These are phyloP conservation scores for Atta texana DNA, from an alignment of 1,140 invertebrate species.

Conservation along the genomic window DNA sequence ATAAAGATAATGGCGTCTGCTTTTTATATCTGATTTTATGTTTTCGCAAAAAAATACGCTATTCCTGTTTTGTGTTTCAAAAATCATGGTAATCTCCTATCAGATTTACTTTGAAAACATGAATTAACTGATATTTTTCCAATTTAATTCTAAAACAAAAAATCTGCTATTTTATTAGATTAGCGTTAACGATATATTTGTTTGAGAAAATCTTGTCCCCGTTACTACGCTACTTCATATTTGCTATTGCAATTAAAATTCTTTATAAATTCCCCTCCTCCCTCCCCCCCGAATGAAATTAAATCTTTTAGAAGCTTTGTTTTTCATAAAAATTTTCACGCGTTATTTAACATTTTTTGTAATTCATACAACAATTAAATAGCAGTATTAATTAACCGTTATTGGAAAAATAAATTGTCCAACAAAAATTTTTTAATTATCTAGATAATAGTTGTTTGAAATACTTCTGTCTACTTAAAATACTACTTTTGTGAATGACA, in stretches of 20 bases:
- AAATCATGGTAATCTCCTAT: not conserved
- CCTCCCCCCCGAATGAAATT: not conserved
- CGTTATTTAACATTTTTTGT: not conserved
- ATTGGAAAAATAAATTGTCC: constrained; percentile 1
- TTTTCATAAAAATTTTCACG: not conserved
- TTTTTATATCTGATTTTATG: constrained; percentile 17
- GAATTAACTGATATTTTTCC: not conserved
- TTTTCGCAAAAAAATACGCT: not conserved
- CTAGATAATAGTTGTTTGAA: not conserved
- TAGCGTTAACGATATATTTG: not conserved
- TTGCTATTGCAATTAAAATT: constrained; percentile 7
- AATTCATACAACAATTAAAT: constrained; percentile 11
- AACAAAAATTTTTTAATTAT: not conserved
- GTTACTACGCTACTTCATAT: too few relatives aligned
- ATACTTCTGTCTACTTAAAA: not conserved
- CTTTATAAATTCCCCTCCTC: not conserved
- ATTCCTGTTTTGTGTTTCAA: not conserved
- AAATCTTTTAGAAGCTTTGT: constrained; percentile 17
- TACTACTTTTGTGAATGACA: not conserved
- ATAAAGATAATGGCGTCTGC: constrained; percentile 21
- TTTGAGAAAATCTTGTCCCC: not conserved
- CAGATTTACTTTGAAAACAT: not conserved
- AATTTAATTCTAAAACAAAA: not conserved
- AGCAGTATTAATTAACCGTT: constrained; percentile 31
- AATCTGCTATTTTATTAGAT: not conserved